Evolutionary conservation across 2,113 vertebrate genomes (phyloP), one percentile per base, ranked within the genome.

Genomic region (Paedocypris sp.): DNA sequence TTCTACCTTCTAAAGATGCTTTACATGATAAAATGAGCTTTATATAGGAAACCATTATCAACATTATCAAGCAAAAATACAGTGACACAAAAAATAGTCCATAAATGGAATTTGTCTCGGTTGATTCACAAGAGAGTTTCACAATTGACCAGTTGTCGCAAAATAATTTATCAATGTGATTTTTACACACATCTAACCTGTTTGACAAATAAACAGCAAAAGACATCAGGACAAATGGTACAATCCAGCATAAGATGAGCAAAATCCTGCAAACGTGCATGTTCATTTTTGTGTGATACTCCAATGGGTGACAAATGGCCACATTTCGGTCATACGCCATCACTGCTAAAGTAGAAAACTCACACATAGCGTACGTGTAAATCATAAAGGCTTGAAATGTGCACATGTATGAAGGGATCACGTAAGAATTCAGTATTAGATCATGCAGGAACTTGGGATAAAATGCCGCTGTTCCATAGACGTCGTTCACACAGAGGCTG

Each of bases 391-490:
- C 3, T 23, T 66, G 54, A 10, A 42, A 4, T 7, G 9, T 32
- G 51, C 54, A 66, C 29, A 43, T 48, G 15, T 51, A 49, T 36
- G 6, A 62, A 23, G 11, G 23, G 16, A 43, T 62, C 19, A 29
- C 41, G 33, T 13, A 43, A 31, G 19, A 62, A 42, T 43, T 12
- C 41, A 23, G 1, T 2, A 43, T 43, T 43, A 43, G 23, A 43
- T 43, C 19, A 22, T 22, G 19, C 5, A 43, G 2, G 11, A 43
- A n/a, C 50, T 75, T 73, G 9, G 70, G 75, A 41, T 71, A 79
- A 28, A 79, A 79, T 2, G 69, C 71, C 2, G 46, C 15, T 2
- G 73, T 64, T 18, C 73, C 77, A 56, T 72, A 79, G 9, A 79
- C 32, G 2, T 46, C 50, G 43, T 57, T 75, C 2, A 70, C 18